These are phyloP conservation scores for Pseudocheirus occidentalis DNA, from an alignment of 2,797 vertebrate genomes.

Conservation along the genomic window DNA sequence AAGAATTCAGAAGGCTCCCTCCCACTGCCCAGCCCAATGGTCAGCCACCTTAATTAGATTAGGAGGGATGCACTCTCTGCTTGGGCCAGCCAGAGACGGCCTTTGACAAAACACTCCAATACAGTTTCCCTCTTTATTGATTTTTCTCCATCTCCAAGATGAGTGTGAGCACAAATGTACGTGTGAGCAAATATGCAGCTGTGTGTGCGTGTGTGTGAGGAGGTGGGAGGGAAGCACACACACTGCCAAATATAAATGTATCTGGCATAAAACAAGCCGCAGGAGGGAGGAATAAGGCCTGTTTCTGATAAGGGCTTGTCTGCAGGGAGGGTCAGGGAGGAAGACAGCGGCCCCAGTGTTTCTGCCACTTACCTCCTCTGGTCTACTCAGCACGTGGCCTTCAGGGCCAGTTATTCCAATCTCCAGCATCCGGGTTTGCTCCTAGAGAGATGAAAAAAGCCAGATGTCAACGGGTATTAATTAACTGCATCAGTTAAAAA, in stretches of 20 bases:
- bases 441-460: slow-evolving; percentile 84
- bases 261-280: not conserved
- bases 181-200: no score
- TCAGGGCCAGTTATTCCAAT: slow-evolving; percentile 99
- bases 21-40: not conserved
- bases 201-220: not conserved
- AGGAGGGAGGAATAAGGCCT: not conserved
- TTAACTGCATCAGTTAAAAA: not conserved
- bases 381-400: slow-evolving; percentile 96
- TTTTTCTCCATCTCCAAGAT: not conserved
- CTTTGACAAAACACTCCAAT: slow-evolving; percentile 31
- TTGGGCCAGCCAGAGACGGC: not conserved
- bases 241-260: not conserved
- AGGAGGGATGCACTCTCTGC: slow-evolving; percentile 13
- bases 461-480: not conserved
- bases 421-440: slow-evolving; percentile 96
- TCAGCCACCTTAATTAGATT: slow-evolving; percentile 37
- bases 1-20: slow-evolving; percentile 20
- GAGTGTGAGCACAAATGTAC: no score
- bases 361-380: slow-evolving; percentile 91
- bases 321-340: not conserved
- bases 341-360: not conserved
- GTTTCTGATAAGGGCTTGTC: not conserved
- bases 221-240: not conserved
- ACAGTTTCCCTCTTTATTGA: not conserved